Percentiles rank a stretch among this genome's conserved stretches.
Evolutionary conservation across 2,888 invertebrate genomes (phyloP).

Genomic region (Stomorhina lunata): DNA sequence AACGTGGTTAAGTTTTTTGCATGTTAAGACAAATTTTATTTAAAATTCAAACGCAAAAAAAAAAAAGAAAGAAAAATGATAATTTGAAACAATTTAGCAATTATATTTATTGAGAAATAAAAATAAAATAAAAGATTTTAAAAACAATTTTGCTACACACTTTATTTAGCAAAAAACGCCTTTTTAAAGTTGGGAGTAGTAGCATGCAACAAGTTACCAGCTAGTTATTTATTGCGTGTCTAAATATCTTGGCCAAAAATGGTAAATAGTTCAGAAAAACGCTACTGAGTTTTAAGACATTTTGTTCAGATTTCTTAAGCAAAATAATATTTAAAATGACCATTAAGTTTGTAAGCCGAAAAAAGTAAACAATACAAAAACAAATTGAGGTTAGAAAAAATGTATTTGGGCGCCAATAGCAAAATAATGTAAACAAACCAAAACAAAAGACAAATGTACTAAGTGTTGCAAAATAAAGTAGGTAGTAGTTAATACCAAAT

Average conservation of each 20-base stretch:
- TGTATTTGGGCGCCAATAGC: background rate
- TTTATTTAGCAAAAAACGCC: background rate
- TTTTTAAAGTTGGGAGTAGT: background rate
- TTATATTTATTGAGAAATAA: background rate
- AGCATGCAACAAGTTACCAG: conserved; percentile 48
- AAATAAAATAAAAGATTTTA: background rate
- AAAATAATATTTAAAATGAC: background rate
- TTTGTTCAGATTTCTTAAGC: background rate
- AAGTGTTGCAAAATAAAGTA: background rate
- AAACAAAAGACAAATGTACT: no score
- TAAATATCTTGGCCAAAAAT: conserved; percentile 1
- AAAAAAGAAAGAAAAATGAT: background rate
- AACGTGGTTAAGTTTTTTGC: background rate
- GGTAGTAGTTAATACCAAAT: background rate
- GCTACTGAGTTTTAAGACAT: background rate
- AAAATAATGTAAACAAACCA: background rate
- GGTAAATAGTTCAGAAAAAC: background rate
- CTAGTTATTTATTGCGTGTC: conserved; percentile 7
- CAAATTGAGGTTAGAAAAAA: background rate
- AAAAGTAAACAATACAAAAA: background rate
- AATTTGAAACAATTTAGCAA: background rate
- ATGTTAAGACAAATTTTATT: background rate
- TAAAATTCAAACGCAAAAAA: no score
- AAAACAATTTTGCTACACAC: no score
- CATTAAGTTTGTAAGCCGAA: background rate